Evolutionary conservation across 2,888 invertebrate genomes (phyloP), one percentile per base, ranked within the genome.

Genomic region (Pollenia griseotomentosa): DNA sequence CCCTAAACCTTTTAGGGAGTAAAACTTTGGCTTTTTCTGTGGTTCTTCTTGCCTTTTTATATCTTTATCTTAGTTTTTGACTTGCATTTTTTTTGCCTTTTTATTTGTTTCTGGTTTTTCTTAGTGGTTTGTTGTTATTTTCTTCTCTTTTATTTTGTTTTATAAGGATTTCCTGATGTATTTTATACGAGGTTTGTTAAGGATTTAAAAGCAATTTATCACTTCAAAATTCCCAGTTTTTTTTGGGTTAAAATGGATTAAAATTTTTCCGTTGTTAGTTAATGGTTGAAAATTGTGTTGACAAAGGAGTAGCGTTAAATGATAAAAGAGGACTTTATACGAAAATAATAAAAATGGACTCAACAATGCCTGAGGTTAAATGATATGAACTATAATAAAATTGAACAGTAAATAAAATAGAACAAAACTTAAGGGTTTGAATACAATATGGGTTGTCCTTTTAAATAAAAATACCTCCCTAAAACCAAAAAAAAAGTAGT

Each of bases 141-240:
- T 73, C 14, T 9, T 46, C 11, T 14, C 23, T 9, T 40, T 44
- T 61, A 40, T 40, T 44, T 73, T 51, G 51, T 77, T 71, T 61
- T 61, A 42, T n/a, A 68, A 83, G 55, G 65, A 79, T 71, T 65
- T 83, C 79, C 80, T 80, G 57, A 65, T 71, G 19, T 53, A 51
- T 33, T 83, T 74, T 79, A 40, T 53, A 57, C 11, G 46, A 65
- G 2, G 63, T 80, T 86, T 83, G 57, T 83, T 80, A 65, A 65
- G 59, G 42, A 71, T 71, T 80, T 44, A 16, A 71, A 59, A 65
- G 61, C n/a, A 74, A 85, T 80, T 80, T 80, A 74, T 80, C 68
- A 85, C 55, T 79, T 79, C 14, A 9, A 63, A 70, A 70, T 75
- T 80, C 79, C 68, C 59, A 70, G 61, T 78, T 71, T 59, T 68